Conservation (phyloP, 2,797 vertebrate species). For the Choloepus didactylus region DNA sequence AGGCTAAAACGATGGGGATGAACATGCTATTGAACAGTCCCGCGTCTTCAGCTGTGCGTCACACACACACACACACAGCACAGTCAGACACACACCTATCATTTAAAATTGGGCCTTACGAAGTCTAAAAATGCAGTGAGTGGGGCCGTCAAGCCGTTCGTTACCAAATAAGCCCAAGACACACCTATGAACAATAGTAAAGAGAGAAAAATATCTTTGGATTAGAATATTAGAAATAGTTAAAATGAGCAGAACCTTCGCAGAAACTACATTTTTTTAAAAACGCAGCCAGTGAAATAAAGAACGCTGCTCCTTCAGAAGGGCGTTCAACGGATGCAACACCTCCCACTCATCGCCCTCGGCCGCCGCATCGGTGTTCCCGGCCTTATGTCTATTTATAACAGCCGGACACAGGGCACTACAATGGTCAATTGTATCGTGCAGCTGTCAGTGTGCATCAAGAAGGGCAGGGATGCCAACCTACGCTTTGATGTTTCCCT, state of each 20-base stretch:
- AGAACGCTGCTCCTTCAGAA: constrained; percentile 72
- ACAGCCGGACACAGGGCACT: constrained; percentile 78
- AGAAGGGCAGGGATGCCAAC: constrained; percentile 85
- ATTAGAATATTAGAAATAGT: constrained; percentile 16
- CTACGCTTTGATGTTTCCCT: constrained; percentile 88
- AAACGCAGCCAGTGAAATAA: constrained; percentile 65
- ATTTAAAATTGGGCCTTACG: background rate
- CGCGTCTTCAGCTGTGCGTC: background rate
- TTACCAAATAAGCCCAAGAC: background rate
- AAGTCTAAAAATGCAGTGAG: constrained; percentile 52
- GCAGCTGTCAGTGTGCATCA: constrained; percentile 86
- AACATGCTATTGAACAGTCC: background rate
- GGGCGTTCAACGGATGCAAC: constrained; percentile 51
- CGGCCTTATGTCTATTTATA: constrained; percentile 86
- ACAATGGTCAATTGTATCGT: constrained; percentile 87
- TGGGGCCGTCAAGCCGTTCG: background rate
- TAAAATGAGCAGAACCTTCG: constrained; percentile 39
- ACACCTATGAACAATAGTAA: background rate
- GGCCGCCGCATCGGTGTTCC: constrained; percentile 67
- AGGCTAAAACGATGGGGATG: background rate
- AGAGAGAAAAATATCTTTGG: background rate
- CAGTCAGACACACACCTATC: background rate
- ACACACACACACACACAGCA: background rate
- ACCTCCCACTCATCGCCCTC: constrained; percentile 75
- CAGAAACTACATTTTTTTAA: constrained; percentile 58